Evolutionary conservation across 1,140 invertebrate genomes (phyloP).

Genomic region (Mesaphorura yosii): DNA sequence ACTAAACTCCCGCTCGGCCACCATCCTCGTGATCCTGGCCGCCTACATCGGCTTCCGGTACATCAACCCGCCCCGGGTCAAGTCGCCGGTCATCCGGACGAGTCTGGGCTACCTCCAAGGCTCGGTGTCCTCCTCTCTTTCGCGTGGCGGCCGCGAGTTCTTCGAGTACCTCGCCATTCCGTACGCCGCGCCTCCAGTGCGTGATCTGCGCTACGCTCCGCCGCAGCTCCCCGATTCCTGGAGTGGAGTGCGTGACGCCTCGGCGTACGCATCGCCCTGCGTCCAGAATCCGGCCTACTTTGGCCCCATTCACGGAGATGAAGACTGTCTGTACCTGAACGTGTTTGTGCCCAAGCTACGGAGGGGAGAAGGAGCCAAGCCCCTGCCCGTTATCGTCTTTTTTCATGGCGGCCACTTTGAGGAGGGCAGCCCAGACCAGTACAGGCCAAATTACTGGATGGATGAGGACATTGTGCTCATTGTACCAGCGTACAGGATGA

Average conservation of each 20-base stretch:
- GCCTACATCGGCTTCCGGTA: no score
- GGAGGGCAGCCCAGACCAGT: background rate
- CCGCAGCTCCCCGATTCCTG: background rate
- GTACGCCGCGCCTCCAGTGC: background rate
- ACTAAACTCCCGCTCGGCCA: no score
- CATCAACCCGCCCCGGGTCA: no score
- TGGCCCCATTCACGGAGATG: background rate
- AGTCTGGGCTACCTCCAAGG: no score
- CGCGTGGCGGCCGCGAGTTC: no score
- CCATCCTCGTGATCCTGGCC: no score
- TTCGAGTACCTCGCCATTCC: background rate
- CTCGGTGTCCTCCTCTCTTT: no score
- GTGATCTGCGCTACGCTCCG: background rate
- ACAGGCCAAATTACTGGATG: slow-evolving; percentile 6
- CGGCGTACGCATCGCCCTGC: no score
- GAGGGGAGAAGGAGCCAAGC: background rate
- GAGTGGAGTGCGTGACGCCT: background rate
- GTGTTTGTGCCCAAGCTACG: background rate
- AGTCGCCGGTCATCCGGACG: no score
- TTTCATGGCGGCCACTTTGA: slow-evolving; percentile 4
- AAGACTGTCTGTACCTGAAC: no score
- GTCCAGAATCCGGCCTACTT: background rate
- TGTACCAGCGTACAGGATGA: slow-evolving; percentile 2
- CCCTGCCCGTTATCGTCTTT: slow-evolving; percentile 7
- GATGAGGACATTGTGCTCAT: slow-evolving; percentile 14